Evolutionary conservation across 2,797 vertebrate species (phyloP).

Genomic region (Crenichthys baileyi): DNA sequence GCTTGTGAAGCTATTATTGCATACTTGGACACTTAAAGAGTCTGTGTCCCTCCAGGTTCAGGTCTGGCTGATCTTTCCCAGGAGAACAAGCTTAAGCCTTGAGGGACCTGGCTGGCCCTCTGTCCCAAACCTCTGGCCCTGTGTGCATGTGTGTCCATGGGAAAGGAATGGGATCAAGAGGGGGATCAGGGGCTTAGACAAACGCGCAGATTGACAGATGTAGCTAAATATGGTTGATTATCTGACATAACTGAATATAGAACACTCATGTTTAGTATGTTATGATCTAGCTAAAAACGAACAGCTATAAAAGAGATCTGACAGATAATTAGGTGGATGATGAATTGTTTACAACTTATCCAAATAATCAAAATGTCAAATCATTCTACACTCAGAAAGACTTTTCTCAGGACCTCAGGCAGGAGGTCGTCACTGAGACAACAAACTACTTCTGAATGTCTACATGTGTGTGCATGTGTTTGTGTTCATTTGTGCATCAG

Average conservation of each 20-base stretch:
- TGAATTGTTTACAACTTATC: slow-evolving; percentile 22
- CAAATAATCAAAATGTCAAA: slow-evolving; percentile 30
- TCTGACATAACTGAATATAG: neutral
- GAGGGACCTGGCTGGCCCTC: slow-evolving; percentile 56
- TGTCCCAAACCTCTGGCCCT: slow-evolving; percentile 55
- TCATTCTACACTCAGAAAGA: slow-evolving; percentile 34
- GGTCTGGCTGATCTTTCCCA: slow-evolving; percentile 53
- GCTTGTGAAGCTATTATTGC: slow-evolving; percentile 21
- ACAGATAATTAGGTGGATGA: slow-evolving; percentile 24
- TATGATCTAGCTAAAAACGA: slow-evolving; percentile 1
- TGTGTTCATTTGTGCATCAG: slow-evolving; percentile 22
- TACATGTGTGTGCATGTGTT: slow-evolving; percentile 37
- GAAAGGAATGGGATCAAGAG: slow-evolving; percentile 46
- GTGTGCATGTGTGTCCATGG: slow-evolving; percentile 47
- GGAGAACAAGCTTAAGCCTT: slow-evolving; percentile 23
- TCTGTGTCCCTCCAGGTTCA: slow-evolving; percentile 25
- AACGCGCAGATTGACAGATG: slow-evolving; percentile 39
- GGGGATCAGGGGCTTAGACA: slow-evolving; percentile 25
- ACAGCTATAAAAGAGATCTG: slow-evolving; percentile 13
- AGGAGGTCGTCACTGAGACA: slow-evolving; percentile 59
- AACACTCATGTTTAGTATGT: slow-evolving; percentile 5
- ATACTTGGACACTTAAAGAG: slow-evolving; percentile 16
- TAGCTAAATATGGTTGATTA: slow-evolving; percentile 40
- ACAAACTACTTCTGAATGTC: slow-evolving; percentile 29
- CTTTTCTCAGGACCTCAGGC: slow-evolving; percentile 76